phyloP scores from a whole-genome alignment of 1,140 invertebrate genomes.

The Aethina tumida region DNA sequence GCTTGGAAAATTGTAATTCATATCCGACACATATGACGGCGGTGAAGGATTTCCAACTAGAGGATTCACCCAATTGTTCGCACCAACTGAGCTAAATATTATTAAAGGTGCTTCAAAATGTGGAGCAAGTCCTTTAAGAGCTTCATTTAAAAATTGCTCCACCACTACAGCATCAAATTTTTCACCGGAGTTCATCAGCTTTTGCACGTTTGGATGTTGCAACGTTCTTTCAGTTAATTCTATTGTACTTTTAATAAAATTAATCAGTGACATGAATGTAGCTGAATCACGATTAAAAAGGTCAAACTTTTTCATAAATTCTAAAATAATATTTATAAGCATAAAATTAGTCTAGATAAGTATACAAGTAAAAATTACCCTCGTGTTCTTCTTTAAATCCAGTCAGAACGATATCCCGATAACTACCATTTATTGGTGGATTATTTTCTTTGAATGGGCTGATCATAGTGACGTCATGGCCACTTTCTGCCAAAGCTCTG shows the following conservation, averaged over 20 bases:
- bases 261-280: no score
- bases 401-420: conserved; percentile 9
- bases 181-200: conserved; percentile 17
- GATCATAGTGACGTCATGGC: conserved; percentile 28
- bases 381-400: conserved; percentile 4
- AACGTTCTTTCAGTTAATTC: conserved; percentile 17
- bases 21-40: conserved; percentile 29
- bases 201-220: conserved; percentile 13
- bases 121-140: conserved; percentile 50
- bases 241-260: no score
- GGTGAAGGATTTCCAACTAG: conserved; percentile 34
- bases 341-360: conserved; percentile 1
- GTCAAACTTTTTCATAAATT: neutral
- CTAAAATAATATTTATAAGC: neutral
- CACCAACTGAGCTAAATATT: conserved; percentile 33
- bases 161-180: conserved; percentile 53
- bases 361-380: conserved; percentile 9
- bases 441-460: conserved; percentile 18
- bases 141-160: conserved; percentile 58
- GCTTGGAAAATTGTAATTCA: conserved; percentile 24
- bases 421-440: conserved; percentile 11
- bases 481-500: conserved; percentile 23
- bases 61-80: conserved; percentile 22
- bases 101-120: conserved; percentile 53
- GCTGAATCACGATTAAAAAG: no score